phyloP scores from a whole-genome alignment of 2,888 invertebrate genomes.

The Limnephilus lunatus region DNA sequence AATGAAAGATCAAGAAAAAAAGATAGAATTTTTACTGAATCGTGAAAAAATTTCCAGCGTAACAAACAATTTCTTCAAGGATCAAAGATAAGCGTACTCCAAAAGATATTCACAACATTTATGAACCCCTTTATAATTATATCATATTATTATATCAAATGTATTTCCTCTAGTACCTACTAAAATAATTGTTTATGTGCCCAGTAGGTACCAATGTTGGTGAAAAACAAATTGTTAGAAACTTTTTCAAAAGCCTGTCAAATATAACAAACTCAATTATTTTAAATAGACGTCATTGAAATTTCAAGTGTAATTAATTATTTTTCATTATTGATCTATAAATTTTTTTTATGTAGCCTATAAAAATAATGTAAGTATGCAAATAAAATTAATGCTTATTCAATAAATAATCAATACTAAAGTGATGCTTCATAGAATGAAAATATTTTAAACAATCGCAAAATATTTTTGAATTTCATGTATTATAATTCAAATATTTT shows the following conservation, averaged over 20 bases:
- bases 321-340: neutral
- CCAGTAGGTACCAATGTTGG: neutral
- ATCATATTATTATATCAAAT: too few species aligned
- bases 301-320: neutral
- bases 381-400: neutral
- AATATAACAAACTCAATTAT: neutral
- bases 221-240: neutral
- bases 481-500: neutral
- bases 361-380: neutral
- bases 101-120: neutral
- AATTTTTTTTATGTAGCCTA: neutral
- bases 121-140: neutral
- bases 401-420: too few species aligned
- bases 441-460: neutral
- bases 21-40: slow-evolving; percentile 19
- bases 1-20: neutral
- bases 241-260: neutral
- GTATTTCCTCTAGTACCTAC: neutral
- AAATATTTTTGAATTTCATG: neutral
- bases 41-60: slow-evolving; percentile 23
- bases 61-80: neutral
- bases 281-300: neutral
- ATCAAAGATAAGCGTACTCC: neutral
- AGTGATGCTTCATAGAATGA: neutral
- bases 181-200: neutral